Evolutionary conservation across 2,797 vertebrate genomes (phyloP), one percentile per base, ranked within the genome.

Genomic region (Microchirus variegatus): DNA sequence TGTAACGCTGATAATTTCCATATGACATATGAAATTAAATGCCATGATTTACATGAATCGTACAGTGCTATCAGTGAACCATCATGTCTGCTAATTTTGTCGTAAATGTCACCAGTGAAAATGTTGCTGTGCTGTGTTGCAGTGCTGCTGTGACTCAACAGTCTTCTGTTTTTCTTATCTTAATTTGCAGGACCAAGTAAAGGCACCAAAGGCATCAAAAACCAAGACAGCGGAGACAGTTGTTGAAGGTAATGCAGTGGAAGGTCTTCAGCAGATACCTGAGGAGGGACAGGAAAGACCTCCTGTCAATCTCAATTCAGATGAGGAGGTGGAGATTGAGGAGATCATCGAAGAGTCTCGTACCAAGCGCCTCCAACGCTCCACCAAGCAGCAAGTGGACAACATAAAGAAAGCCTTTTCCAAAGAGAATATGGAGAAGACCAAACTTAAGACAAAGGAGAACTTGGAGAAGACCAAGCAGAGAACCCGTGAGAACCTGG

Each of bases 361-460:
- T 26, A 95, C 95, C 14, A 95, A 96, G 67, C 95, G 96, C 53
- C 92, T 99, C 81, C 97, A 97, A 68, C 95, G 94, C 73, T 95
- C 93, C 0, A 94, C 97, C 67, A 92, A 95, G 90, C 93, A 95
- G 78, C 95, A 95, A 52, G 94, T 99, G 78, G 95, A 98, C 68
- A 95, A 95, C 91, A 94, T 99, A 72, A 99, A 99, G 90, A 98
- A 97, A 81, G 96, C 94, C 52, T 99, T 99, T 87, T 98, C 97
- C 75, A 98, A 98, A 85, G 97, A 98, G 86, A 93, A 98, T 77
- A 97, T 98, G 95, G 96, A 98, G 92, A 95, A 97, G 87, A 97
- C 95, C 44, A 88, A 90, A 84, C 85, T 94, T 79, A 95, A 95
- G 90, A 96, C 95, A 50, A 95, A 92, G 75, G 96, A 98, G 73